Conservation (phyloP, 2,888 invertebrate genomes). For the Campoplex nolae region DNA sequence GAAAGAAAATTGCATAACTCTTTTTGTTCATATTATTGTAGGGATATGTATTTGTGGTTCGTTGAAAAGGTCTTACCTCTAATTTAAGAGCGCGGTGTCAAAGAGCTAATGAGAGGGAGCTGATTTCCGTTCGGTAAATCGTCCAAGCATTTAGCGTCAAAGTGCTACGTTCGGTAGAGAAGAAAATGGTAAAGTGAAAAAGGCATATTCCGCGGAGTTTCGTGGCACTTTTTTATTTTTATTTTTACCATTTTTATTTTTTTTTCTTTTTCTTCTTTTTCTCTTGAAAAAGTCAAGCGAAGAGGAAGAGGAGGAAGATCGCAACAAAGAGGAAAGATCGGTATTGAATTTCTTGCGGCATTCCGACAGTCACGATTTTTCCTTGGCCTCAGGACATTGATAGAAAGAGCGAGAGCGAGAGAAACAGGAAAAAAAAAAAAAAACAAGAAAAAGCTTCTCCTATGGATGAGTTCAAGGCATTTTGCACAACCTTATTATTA, state of each 20-base stretch:
- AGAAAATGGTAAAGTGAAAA: not conserved
- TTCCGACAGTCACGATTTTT: conserved; percentile 61
- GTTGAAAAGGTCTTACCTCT: conserved; percentile 1
- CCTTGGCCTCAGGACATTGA: conserved; percentile 4
- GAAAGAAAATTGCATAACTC: not conserved
- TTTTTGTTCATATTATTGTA: not conserved
- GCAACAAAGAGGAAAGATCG: conserved; percentile 16
- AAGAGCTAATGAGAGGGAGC: conserved; percentile 13
- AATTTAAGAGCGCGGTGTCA: conserved; percentile 1
- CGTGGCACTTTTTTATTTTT: not conserved
- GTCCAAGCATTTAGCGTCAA: conserved; percentile 11
- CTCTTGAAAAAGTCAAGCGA: not conserved
- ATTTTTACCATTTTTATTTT: not conserved
- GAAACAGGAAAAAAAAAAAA: not conserved
- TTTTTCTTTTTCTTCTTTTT: not conserved
- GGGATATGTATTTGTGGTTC: not conserved
- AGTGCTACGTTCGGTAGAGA: conserved; percentile 8
- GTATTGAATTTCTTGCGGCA: conserved; percentile 46
- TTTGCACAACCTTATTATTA: conserved; percentile 39
- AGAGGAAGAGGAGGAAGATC: not conserved
- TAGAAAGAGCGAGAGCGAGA: conserved; percentile 7
- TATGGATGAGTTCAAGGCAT: conserved; percentile 23
- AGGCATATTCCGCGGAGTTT: conserved; percentile 12
- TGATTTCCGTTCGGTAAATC: conserved; percentile 6
- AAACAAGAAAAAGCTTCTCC: not conserved